Evolutionary conservation across 1,140 invertebrate genomes (phyloP), one percentile per base, ranked within the genome.

Genomic region (Drosophila yakuba): DNA sequence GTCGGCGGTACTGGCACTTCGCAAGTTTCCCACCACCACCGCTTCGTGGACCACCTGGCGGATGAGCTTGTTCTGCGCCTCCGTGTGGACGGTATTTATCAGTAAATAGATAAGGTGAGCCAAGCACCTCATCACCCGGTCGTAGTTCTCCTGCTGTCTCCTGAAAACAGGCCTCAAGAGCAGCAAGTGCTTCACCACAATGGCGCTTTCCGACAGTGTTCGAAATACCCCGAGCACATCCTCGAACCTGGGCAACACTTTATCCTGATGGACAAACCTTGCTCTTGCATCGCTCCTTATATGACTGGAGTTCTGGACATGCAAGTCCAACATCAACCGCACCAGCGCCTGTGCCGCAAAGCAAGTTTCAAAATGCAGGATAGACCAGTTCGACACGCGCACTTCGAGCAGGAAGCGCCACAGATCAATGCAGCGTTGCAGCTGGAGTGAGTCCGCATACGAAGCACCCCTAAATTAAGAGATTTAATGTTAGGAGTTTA

Each of bases 401-500:
- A 97, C 95, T 91, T 97, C 95, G 15, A 98, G 93, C 32, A 96
- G 96, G 92, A 96, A 95, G 63, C 94, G 93, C 97, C 97, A 98
- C 15, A 98, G 93, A 93, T 97, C 96, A 63, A 98, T 96, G 91
- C 97, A 98, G 55, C 96, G 93, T 86, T 97, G 96, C 93, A 97
- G 96, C 68, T 96, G 95, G 64, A 97, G 93, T 17, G 96, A 95
- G 92, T 98, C 97, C 1, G 96, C 97, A 93, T 97, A 98, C 0
- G 96, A 95, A 4, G 97, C 97, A 41, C 97, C 97, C 61, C 97
- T 89, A 76, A 93, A 67, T 15, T 7, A 17, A 45, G 17, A 45
- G 17, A 45, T 11, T 32, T 32, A 3, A 32, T 3, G 32, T 32
- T 32, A 8, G 7, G 32, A 10, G 32, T 3, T 8, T 2, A 2